A percentile compares a stretch with the other conserved stretches of the same genome.
phyloP scores from a whole-genome alignment of 2,888 invertebrate genomes.

The Coleophora flavipennella region DNA sequence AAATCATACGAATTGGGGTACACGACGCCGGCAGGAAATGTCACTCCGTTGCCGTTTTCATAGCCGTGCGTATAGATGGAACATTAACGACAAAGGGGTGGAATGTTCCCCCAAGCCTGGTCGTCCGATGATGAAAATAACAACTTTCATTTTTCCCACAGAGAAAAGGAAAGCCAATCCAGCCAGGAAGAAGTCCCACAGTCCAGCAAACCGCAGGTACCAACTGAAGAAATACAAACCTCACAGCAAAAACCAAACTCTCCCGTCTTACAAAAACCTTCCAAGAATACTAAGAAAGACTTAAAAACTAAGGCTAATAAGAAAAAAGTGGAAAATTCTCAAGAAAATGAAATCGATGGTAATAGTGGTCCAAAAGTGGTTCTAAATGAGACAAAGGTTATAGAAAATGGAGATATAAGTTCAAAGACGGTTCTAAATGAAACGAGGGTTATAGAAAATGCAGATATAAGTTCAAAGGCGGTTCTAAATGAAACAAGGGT shows the following conservation, averaged over 20 bases:
- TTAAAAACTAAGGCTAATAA: slow-evolving; percentile 2
- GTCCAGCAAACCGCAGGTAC: slow-evolving; percentile 4
- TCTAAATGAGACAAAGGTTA: neutral
- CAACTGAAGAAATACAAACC: slow-evolving; percentile 33
- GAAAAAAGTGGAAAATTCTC: slow-evolving; percentile 9
- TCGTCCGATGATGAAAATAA: too few relatives aligned
- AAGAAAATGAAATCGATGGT: slow-evolving; percentile 6
- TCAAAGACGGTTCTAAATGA: neutral
- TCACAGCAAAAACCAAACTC: slow-evolving; percentile 26
- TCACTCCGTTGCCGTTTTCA: too few relatives aligned
- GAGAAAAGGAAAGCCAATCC: slow-evolving; percentile 28
- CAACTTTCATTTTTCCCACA: slow-evolving; percentile 14
- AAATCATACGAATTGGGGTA: too few relatives aligned
- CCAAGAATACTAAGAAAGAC: slow-evolving; percentile 15
- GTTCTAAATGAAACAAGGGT: slow-evolving; percentile 32
- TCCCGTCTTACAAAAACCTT: slow-evolving; percentile 26
- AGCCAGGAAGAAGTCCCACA: neutral
- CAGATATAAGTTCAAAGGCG: neutral
- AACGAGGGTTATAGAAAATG: neutral
- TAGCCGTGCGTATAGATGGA: too few relatives aligned
- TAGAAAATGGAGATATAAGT: slow-evolving; percentile 1
- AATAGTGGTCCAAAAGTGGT: neutral
- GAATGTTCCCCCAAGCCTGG: too few relatives aligned
- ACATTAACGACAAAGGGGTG: too few relatives aligned
- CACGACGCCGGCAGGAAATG: too few relatives aligned